Base-by-base conservation (phyloP, 2,888 invertebrate genomes). In the Liopterus haemorrhoidalis region DNA sequence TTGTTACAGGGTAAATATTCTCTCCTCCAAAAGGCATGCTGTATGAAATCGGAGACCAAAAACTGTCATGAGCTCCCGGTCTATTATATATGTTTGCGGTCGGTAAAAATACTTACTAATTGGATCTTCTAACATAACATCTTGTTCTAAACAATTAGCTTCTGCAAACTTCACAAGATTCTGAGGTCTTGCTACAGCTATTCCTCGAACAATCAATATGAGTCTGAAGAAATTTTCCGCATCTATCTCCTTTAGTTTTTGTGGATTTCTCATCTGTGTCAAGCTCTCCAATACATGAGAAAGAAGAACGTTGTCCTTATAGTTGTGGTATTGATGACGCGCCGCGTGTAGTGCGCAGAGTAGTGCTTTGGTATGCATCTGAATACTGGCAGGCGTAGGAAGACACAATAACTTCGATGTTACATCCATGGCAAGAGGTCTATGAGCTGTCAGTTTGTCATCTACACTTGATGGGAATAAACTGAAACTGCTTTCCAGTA, bases 191-290 rank as follows among this genome's bases (percentile, higher is more conserved):
- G 85, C 74, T 8, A 88, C 81, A 6, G 93, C 91, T 33, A 95
- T 86, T 25, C 87, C 83, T 30, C 93, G 75, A 1, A 89, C 86
- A 9, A 90, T 79, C 41, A 91, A 70, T 25, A 94, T 81, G 18
- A 94, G 74, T 2, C 91, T 77, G 69, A 91, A 92, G 67, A 85
- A 94, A 41, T 86, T 86, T 64, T 95, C 94, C 0, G 93, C 89
- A 67, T 94, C 92, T 51, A 90, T 79, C 59, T 82, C 80, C 54
- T 85, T 81, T 3, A 74, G 70, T 15, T 24, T 15, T 1, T 69
- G 69, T 2, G 53, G 49, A 22, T 65, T 64, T 32, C 78, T 75
- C 62, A 87, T 76, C 45, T 76, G 71, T 38, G 74, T 76, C 19
- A 90, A 70, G 16, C 82, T 80, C 9, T 70, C 72, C 59, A 81